Conservation (phyloP, 2,113 vertebrate genomes). For the Nycticorax nycticorax region DNA sequence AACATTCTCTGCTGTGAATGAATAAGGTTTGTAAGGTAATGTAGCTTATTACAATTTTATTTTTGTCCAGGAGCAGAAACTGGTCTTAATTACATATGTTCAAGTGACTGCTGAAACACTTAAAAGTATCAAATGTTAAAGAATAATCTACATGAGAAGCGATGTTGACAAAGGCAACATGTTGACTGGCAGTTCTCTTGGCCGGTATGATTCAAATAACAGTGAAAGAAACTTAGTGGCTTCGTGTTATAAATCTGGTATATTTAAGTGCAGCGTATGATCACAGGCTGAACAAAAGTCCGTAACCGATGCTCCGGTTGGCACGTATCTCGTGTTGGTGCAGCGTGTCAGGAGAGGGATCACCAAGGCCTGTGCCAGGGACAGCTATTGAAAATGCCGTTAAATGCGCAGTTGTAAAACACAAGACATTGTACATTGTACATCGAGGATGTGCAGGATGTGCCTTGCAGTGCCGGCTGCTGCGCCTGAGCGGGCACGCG, state of each 20-base stretch:
- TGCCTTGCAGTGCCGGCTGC: not conserved
- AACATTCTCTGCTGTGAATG: not conserved
- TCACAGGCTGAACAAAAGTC: not conserved
- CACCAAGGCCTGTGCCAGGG: too few species aligned
- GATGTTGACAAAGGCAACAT: not conserved
- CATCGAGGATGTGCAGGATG: not conserved
- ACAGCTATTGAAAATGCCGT: not conserved
- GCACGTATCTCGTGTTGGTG: accelerated
- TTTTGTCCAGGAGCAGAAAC: not conserved
- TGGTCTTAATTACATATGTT: not conserved
- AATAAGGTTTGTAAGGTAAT: not conserved
- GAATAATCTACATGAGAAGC: not conserved
- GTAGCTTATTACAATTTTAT: not conserved
- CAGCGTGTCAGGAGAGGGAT: not conserved
- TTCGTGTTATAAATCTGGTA: not conserved
- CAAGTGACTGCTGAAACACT: not conserved
- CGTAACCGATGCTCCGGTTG: accelerated
- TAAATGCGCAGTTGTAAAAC: not conserved
- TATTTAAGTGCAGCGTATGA: not conserved
- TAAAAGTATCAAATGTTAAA: not conserved
- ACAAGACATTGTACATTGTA: not conserved
- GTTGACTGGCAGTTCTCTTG: not conserved
- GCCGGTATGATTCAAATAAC: not conserved
- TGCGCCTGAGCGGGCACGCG: accelerated
- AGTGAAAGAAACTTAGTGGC: not conserved